Evolutionary conservation across 2,797 vertebrate genomes (phyloP).

Genomic region (Sylvilagus floridanus): DNA sequence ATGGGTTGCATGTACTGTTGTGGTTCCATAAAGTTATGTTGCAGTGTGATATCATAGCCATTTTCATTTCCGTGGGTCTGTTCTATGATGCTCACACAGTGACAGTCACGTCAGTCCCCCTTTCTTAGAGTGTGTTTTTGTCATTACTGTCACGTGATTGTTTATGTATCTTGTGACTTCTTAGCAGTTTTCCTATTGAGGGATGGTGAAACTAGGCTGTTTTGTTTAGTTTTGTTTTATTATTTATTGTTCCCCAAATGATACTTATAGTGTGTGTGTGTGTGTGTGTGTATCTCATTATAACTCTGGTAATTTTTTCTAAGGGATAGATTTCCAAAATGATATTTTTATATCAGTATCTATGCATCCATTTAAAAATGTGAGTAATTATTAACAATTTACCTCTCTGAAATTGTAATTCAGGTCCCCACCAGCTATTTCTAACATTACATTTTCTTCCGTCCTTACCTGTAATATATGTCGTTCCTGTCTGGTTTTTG

Average conservation of each 20-base stretch:
- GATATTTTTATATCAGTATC: not conserved
- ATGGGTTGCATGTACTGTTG: no score
- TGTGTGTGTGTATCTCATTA: not conserved
- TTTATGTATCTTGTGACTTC: not conserved
- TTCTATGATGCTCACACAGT: no score
- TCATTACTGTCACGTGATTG: no score
- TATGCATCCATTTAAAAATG: not conserved
- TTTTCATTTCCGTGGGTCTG: no score
- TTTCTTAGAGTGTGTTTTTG: no score
- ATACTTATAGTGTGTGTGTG: not conserved
- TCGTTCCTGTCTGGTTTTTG: not conserved
- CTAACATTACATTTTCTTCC: not conserved
- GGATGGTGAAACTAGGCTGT: not conserved
- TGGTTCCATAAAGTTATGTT: no score
- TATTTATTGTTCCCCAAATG: not conserved
- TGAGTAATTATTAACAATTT: not conserved
- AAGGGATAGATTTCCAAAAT: not conserved
- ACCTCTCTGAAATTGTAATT: not conserved
- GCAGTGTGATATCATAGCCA: no score
- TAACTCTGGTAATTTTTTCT: not conserved
- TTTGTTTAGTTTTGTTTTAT: not conserved
- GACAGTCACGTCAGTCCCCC: no score
- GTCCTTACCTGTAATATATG: not conserved
- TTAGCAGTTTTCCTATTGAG: not conserved
- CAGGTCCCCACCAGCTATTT: not conserved